Conservation (phyloP, 1,140 invertebrate genomes). For the Adoxophyes honmai region DNA sequence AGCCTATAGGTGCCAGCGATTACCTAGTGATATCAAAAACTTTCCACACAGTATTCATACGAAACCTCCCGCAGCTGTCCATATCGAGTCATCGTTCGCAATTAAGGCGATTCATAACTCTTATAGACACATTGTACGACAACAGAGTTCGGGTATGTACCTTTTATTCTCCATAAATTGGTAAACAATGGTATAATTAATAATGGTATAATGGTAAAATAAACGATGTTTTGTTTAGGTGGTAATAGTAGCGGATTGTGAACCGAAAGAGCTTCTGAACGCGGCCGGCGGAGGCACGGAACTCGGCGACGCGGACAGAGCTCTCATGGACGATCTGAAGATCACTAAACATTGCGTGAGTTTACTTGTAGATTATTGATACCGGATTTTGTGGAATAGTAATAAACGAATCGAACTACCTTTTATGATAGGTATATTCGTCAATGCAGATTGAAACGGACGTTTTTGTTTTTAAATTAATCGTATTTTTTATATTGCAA, state of each 20-base stretch:
- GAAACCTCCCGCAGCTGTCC: slow-evolving; percentile 90
- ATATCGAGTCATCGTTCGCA: slow-evolving; percentile 88
- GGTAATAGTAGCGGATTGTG: slow-evolving; percentile 87
- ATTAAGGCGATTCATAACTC: slow-evolving; percentile 95
- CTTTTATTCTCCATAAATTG: slow-evolving; percentile 6
- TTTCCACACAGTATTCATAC: slow-evolving; percentile 96
- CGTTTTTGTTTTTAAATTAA: too few species aligned
- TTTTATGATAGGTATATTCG: too few species aligned
- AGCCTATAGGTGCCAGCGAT: slow-evolving; percentile 95
- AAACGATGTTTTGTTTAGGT: slow-evolving; percentile 65
- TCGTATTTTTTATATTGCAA: too few species aligned
- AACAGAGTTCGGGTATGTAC: slow-evolving; percentile 86
- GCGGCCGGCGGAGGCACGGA: slow-evolving; percentile 70
- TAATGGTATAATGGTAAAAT: too few species aligned
- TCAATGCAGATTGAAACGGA: too few species aligned
- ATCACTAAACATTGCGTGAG: slow-evolving; percentile 79
- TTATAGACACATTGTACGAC: slow-evolving; percentile 98
- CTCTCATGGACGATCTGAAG: slow-evolving; percentile 96
- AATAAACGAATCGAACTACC: too few species aligned
- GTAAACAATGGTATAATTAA: not conserved
- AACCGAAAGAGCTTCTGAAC: slow-evolving; percentile 87
- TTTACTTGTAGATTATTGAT: not conserved
- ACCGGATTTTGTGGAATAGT: not conserved
- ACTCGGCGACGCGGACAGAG: slow-evolving; percentile 85
- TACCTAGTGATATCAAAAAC: slow-evolving; percentile 94